Conservation (phyloP, 2,797 vertebrate species). For the Amblyopsis hoosieri region DNA sequence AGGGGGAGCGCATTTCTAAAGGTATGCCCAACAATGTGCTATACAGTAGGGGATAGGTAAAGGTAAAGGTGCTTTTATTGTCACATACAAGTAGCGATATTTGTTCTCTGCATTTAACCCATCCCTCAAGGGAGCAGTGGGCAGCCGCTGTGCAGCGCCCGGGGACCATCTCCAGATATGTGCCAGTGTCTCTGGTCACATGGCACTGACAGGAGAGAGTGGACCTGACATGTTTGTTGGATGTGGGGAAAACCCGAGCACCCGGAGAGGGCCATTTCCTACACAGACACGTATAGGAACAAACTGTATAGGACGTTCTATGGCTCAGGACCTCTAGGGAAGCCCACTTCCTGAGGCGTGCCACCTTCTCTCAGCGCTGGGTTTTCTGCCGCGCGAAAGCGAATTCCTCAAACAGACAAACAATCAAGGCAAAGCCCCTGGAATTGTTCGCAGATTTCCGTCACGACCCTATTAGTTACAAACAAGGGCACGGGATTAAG, state of each 20-base stretch:
- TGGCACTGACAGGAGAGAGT: no score
- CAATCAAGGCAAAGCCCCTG: slow-evolving; percentile 17
- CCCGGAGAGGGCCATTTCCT: slow-evolving; percentile 50
- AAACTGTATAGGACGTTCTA: slow-evolving; percentile 8
- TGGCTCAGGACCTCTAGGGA: slow-evolving; percentile 36
- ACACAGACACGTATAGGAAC: slow-evolving; percentile 5
- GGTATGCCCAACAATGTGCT: no score
- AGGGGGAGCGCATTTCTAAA: no score
- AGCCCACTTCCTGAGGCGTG: slow-evolving; percentile 57
- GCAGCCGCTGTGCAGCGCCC: no score
- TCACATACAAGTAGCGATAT: no score
- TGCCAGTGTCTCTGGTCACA: no score
- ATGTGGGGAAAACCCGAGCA: background rate
- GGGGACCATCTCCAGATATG: no score
- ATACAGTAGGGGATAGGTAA: background rate
- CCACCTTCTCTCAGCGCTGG: slow-evolving; percentile 43
- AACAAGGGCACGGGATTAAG: background rate
- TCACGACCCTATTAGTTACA: slow-evolving; percentile 23
- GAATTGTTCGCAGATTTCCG: slow-evolving; percentile 59
- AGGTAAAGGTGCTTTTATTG: background rate
- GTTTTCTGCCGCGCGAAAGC: slow-evolving; percentile 2
- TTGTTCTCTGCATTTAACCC: no score
- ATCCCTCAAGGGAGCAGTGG: no score
- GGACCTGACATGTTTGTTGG: no score
- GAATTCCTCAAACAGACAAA: slow-evolving; percentile 39